Conservation (phyloP, 2,113 vertebrate species). For the Pipa parva region DNA sequence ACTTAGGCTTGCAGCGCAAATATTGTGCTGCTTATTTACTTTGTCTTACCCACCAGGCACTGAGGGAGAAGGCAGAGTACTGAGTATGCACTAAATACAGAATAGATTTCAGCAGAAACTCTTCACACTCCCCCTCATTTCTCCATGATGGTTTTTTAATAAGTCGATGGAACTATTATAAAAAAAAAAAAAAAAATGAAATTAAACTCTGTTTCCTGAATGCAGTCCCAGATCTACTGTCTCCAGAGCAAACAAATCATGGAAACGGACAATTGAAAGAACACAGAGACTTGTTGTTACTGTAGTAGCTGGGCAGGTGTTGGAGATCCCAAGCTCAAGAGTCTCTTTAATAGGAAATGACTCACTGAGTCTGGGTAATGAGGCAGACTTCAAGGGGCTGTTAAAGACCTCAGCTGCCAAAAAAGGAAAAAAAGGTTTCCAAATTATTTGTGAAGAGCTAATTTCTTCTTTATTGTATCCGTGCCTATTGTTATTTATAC, state of each 20-base stretch:
- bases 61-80: too few relatives aligned
- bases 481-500: not conserved
- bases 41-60: too few relatives aligned
- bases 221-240: slow-evolving; percentile 18
- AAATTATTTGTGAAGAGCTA: not conserved
- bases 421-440: not conserved
- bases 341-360: slow-evolving; percentile 38
- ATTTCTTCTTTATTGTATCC: not conserved
- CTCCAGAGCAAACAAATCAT: slow-evolving; percentile 1
- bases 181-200: too few relatives aligned
- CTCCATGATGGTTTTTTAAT: slow-evolving; percentile 7
- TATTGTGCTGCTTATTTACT: too few relatives aligned
- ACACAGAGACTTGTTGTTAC: slow-evolving; percentile 15
- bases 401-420: slow-evolving; percentile 15
- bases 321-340: not conserved
- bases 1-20: too few relatives aligned
- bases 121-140: not conserved
- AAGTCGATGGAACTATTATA: slow-evolving; percentile 15
- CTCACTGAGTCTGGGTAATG: slow-evolving; percentile 23
- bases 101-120: too few relatives aligned
- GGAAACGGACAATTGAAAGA: slow-evolving; percentile 37
- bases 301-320: slow-evolving; percentile 11
- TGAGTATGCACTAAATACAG: too few relatives aligned
- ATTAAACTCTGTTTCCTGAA: slow-evolving; percentile 18
- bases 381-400: not conserved